These are phyloP conservation scores for Lithobates sylvaticus DNA, from an alignment of 2,797 vertebrate species.

Conservation along the genomic window DNA sequence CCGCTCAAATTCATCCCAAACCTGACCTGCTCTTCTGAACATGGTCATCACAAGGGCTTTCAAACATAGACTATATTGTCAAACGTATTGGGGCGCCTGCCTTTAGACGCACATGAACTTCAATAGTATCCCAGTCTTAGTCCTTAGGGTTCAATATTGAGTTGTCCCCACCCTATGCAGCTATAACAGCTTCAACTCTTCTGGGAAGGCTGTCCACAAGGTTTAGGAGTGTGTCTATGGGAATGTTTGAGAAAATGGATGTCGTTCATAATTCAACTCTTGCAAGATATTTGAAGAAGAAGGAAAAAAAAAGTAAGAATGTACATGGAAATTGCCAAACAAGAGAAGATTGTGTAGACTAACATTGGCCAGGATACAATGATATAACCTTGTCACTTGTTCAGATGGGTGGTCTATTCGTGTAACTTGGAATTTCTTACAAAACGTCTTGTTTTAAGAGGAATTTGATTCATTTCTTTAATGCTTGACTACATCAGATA, in stretches of 20 bases:
- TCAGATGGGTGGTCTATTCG: slow-evolving; percentile 15
- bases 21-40: too few relatives aligned
- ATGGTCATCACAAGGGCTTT: too few relatives aligned
- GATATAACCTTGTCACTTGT: slow-evolving; percentile 20
- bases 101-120: too few relatives aligned
- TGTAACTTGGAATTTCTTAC: not conserved
- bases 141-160: too few relatives aligned
- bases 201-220: too few relatives aligned
- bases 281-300: slow-evolving; percentile 6
- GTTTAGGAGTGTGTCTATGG: too few relatives aligned
- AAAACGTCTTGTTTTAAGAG: not conserved
- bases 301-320: slow-evolving; percentile 2
- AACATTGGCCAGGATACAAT: slow-evolving; percentile 14
- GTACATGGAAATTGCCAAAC: slow-evolving; percentile 7
- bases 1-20: too few relatives aligned
- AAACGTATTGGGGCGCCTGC: too few relatives aligned
- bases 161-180: too few relatives aligned
- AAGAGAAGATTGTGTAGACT: slow-evolving; percentile 27
- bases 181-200: too few relatives aligned
- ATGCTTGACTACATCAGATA: not conserved
- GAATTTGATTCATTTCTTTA: not conserved
- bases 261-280: slow-evolving; percentile 44
- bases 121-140: too few relatives aligned
- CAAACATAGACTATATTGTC: too few relatives aligned
- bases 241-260: slow-evolving; percentile 38